These are phyloP conservation scores for Manis pentadactyla DNA, from an alignment of 2,797 vertebrate species.

Conservation along the genomic window DNA sequence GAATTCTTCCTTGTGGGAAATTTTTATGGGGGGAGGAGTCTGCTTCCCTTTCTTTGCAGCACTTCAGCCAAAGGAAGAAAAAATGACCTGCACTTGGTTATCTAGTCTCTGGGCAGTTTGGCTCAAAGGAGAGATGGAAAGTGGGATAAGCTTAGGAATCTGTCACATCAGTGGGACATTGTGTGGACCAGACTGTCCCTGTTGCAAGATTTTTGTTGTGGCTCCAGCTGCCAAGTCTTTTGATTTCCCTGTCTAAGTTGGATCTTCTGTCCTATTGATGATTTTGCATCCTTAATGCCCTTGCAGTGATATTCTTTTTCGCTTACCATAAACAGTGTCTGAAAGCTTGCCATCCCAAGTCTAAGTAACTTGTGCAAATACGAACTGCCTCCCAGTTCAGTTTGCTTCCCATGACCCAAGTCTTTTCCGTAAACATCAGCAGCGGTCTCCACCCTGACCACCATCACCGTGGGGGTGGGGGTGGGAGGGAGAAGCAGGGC, in stretches of 20 bases:
- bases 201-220: background rate
- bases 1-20: background rate
- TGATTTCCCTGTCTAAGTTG: background rate
- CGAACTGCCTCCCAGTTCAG: background rate
- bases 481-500: background rate
- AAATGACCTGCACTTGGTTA: background rate
- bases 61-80: background rate
- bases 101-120: background rate
- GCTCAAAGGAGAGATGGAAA: background rate
- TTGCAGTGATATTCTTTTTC: background rate
- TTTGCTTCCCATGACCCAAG: background rate
- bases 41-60: background rate
- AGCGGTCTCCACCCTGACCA: background rate
- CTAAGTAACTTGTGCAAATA: background rate
- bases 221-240: background rate
- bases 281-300: background rate
- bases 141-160: background rate
- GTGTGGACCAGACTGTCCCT: background rate
- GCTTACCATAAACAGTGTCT: background rate
- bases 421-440: background rate
- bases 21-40: background rate
- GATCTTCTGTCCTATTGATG: background rate
- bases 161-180: background rate
- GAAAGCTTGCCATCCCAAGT: background rate
- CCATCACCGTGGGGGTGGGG: background rate